Base-by-base conservation (phyloP, 30 jellyfish, hydroid and myxozoan species). In the Mastigias papua region DNA sequence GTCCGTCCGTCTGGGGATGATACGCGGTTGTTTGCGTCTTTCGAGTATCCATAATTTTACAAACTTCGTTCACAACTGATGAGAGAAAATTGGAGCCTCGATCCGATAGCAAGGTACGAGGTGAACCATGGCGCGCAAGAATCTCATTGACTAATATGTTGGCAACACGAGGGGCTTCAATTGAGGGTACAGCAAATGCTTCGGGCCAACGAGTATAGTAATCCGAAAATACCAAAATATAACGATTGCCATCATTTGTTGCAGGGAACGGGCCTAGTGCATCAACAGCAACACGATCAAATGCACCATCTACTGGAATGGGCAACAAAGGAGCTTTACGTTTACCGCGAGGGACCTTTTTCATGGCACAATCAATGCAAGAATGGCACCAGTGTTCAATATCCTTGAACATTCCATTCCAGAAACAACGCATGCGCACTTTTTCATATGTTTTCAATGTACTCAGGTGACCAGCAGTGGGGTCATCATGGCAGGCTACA, bases 311-410 rank as follows among this genome's bases (percentile, higher is more conserved):
- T 7, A 67, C 91, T 11, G 89, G 89, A 37, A 51, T 78, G 3
- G 78, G 89, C 61, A 78, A 34, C 32, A 81, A 48, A 20, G 82
- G 92, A 2, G 84, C 84, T 29, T 67, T 82, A 30, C 48, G 76
- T n/a, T 54, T 23, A 34, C 48, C 3, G 26, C 90, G 90, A 16
- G 90, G 95, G 23, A 17, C 13, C 54, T 75, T 86, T 54, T 63
- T 60, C 95, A 86, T 73, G 81, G 83, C 77, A 64, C 95, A 86
- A 75, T 73, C 95, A 10, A 86, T 90, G 69, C 95, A 86, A 30
- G 90, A 9, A 11, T 30, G 64, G 48, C 95, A 86, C 90, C 95
- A 86, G 48, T 86, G 95, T 61, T 85, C 94, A 54, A 73, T 49
- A 21, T 80, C 91, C 48, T 80, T 80, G 46, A 63, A 64, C 82